These are phyloP conservation scores for Peromyscus leucopus DNA, from an alignment of 2,113 vertebrate genomes.

Conservation along the genomic window DNA sequence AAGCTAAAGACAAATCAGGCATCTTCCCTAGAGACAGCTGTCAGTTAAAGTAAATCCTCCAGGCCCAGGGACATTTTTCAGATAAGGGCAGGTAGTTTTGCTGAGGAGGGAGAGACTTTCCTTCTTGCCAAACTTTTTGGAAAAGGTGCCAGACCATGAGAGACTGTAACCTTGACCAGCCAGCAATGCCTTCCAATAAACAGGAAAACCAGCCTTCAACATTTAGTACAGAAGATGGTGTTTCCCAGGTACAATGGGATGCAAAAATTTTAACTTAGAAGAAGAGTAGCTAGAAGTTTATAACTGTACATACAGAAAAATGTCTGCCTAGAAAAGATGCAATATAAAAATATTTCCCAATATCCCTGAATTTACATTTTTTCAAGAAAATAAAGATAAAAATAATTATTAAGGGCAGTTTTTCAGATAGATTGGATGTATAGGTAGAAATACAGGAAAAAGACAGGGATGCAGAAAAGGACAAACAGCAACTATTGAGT, in stretches of 20 bases:
- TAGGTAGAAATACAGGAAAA: neutral
- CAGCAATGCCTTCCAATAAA: neutral
- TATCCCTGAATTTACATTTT: neutral
- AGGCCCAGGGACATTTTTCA: neutral
- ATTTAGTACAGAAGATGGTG: neutral
- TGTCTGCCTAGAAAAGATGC: neutral
- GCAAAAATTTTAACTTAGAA: neutral
- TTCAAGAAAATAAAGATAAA: slow-evolving; percentile 2
- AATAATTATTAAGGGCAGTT: neutral
- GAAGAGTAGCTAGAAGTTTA: neutral
- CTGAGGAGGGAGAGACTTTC: neutral
- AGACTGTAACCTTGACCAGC: neutral
- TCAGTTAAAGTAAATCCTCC: neutral
- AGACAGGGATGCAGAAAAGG: neutral
- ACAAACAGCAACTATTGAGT: neutral
- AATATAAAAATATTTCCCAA: neutral
- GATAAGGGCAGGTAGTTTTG: neutral
- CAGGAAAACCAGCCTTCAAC: neutral
- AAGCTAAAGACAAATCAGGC: neutral
- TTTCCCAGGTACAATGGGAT: neutral
- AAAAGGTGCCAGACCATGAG: neutral
- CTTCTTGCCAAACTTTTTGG: neutral
- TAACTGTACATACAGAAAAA: neutral
- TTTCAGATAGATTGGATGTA: accelerated
- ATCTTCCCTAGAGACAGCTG: neutral